phyloP scores from a whole-genome alignment of 2,113 vertebrate species.

The Pimephales promelas region DNA sequence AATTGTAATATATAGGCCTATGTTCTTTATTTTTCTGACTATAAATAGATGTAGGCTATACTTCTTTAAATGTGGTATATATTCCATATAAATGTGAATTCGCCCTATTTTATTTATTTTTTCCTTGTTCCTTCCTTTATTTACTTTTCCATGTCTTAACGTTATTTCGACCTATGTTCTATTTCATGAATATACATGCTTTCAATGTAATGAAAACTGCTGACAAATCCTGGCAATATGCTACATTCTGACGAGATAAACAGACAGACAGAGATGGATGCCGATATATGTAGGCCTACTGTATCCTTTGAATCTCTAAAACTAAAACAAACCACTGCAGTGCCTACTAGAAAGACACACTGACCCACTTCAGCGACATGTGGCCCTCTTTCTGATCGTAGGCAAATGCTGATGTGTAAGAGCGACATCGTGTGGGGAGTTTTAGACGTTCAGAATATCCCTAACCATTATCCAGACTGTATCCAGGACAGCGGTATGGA shows the following conservation, averaged over 20 bases:
- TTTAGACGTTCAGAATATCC: too few species aligned
- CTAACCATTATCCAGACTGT: neutral
- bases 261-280: neutral
- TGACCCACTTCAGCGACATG: slow-evolving; percentile 36
- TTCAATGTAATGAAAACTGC: neutral
- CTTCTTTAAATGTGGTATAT: neutral
- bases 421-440: slow-evolving; percentile 29
- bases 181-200: neutral
- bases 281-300: neutral
- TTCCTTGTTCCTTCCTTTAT: neutral
- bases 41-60: neutral
- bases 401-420: neutral
- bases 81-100: neutral
- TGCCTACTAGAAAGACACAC: slow-evolving; percentile 43
- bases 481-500: neutral
- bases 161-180: neutral
- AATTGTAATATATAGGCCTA: too few species aligned
- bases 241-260: too few species aligned
- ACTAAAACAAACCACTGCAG: slow-evolving; percentile 18
- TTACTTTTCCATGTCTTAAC: neutral
- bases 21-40: neutral
- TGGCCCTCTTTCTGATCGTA: neutral
- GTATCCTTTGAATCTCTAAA: neutral
- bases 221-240: too few species aligned
- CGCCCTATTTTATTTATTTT: neutral